phyloP scores from a whole-genome alignment of 2,113 vertebrate species.

The Lophius piscatorius region DNA sequence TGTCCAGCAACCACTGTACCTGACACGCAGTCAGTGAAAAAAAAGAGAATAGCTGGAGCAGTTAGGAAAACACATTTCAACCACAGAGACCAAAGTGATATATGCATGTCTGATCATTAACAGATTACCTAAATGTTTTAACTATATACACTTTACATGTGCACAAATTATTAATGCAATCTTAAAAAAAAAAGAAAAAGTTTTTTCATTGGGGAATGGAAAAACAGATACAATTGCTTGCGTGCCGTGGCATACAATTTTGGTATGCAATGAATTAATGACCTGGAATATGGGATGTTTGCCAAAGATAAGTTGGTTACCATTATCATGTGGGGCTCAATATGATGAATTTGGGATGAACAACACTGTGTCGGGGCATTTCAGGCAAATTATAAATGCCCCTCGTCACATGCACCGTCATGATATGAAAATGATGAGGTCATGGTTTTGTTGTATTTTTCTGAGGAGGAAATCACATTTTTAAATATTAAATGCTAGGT shows the following conservation, averaged over 20 bases:
- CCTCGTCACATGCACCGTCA: slow-evolving; percentile 70
- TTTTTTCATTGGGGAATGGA: slow-evolving; percentile 51
- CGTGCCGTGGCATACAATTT: slow-evolving; percentile 82
- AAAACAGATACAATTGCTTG: slow-evolving; percentile 61
- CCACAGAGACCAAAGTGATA: not conserved
- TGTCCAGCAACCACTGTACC: slow-evolving; percentile 97
- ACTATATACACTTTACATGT: slow-evolving; percentile 24
- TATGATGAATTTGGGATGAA: slow-evolving; percentile 67
- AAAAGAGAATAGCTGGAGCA: slow-evolving; percentile 65
- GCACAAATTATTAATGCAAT: too few relatives aligned
- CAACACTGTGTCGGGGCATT: slow-evolving; percentile 47
- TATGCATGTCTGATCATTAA: not conserved
- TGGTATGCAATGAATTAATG: slow-evolving; percentile 79
- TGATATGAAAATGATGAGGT: slow-evolving; percentile 76
- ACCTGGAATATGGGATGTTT: slow-evolving; percentile 65
- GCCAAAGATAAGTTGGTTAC: slow-evolving; percentile 43
- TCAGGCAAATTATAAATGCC: slow-evolving; percentile 66
- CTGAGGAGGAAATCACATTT: slow-evolving; percentile 72
- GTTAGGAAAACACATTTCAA: slow-evolving; percentile 66
- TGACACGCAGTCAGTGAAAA: slow-evolving; percentile 74
- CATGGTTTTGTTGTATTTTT: slow-evolving; percentile 68
- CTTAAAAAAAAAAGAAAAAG: too few relatives aligned
- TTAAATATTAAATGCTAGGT: slow-evolving; percentile 43
- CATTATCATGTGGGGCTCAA: slow-evolving; percentile 42
- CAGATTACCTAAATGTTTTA: not conserved